Base-by-base conservation (phyloP, 2,113 vertebrate species). In the Etheostoma spectabile region DNA sequence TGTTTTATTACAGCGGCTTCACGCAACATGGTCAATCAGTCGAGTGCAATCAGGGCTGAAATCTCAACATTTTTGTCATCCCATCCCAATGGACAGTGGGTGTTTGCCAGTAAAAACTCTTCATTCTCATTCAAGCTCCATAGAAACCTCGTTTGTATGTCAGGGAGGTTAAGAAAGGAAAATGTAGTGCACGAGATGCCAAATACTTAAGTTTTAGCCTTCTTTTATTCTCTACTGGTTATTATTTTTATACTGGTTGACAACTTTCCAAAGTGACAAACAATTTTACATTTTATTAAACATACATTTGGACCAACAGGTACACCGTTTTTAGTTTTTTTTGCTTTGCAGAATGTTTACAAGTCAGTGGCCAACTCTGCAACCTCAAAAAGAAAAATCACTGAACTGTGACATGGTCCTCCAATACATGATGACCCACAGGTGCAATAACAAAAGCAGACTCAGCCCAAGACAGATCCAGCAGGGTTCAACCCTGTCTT, bases 11-110 rank as follows among this genome's bases (percentile, higher is more conserved):
- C 19, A 57, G 46, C 22, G 7, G 65, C 45, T 70, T 88, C 86
- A 77, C 53, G 65, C 79, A 92, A 85, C 80, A 78, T 65, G 22
- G 77, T 56, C 74, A 85, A 83, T 86, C 62, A 67, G 74, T 59
- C 42, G 56, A 85, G 79, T 66, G 61, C 78, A 80, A 75, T 84
- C 83, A 77, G 66, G 57, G 45, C 27, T 68, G 80, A 82, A 80
- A 80, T 80, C 64, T 87, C 61, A 53, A 53, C 53, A 48, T 67
- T 86, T 59, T 49, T 82, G 74, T 76, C 77, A 66, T 85, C 35
- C 38, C 53, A 73, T 74, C 22, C 79, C 71, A 61, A 18, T 66
- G 35, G 18, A 65, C 27, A 24, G 53, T 52, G 55, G 69, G 75
- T 69, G 67, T 79, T 79, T 82, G 57, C 69, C 67, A 85, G 51